phyloP scores from a whole-genome alignment of 1,140 invertebrate genomes.

The Bradynema listronoti region DNA sequence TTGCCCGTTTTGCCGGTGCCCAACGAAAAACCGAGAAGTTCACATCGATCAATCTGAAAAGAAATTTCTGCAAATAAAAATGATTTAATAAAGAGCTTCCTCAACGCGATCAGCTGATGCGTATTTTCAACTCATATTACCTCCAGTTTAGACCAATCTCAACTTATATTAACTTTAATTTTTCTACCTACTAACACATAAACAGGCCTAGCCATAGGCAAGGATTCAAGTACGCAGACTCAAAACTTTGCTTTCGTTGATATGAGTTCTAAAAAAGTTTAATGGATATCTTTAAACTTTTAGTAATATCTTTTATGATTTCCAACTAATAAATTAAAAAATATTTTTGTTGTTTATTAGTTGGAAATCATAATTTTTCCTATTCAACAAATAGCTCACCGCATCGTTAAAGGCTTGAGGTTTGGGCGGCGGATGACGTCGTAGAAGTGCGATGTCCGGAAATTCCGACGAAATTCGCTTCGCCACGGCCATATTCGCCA shows the following conservation, averaged over 20 bases:
- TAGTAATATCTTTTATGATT: not conserved
- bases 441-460: conserved; percentile 78
- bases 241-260: not conserved
- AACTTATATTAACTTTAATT: too few relatives aligned
- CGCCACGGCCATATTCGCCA: conserved; percentile 88
- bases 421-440: conserved; percentile 79
- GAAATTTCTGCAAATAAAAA: not conserved
- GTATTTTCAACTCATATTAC: too few relatives aligned
- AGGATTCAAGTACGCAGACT: not conserved
- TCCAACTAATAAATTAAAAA: not conserved
- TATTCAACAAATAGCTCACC: conserved; percentile 52
- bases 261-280: not conserved
- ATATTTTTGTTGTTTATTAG: not conserved
- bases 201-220: not conserved
- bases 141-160: too few relatives aligned
- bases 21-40: conserved; percentile 51
- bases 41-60: conserved; percentile 42
- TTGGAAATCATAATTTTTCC: too few relatives aligned
- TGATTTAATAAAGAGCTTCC: not conserved
- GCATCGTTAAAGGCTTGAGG: conserved; percentile 76
- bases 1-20: conserved; percentile 61
- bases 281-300: not conserved
- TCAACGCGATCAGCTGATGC: too few relatives aligned
- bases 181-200: too few relatives aligned
- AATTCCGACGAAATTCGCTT: conserved; percentile 73